Evolutionary conservation across 2,888 invertebrate species (phyloP).

Genomic region (Drosophila pseudotalamancana): DNA sequence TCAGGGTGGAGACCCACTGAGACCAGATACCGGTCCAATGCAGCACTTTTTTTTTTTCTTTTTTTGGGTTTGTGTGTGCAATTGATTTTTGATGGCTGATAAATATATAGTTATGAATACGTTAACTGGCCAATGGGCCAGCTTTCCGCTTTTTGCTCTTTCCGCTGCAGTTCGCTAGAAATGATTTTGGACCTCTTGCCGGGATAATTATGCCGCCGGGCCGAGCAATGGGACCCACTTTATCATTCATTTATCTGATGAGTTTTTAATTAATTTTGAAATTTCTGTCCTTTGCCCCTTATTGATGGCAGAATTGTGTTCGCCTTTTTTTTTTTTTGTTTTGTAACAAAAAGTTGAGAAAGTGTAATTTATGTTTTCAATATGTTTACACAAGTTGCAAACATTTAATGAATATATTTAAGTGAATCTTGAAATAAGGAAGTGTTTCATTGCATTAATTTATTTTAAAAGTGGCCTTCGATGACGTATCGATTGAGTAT

Average conservation of each 20-base stretch:
- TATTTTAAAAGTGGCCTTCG: no score
- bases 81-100: constrained; percentile 77
- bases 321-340: no score
- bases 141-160: not conserved
- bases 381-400: no score
- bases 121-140: constrained; percentile 52
- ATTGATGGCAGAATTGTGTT: constrained; percentile 15
- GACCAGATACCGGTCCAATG: constrained; percentile 47
- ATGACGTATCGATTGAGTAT: no score
- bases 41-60: constrained; percentile 17
- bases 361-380: no score
- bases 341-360: no score
- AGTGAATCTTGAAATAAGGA: no score
- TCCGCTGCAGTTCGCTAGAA: constrained; percentile 41
- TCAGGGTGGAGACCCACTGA: constrained; percentile 7
- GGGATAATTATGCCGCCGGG: constrained; percentile 45
- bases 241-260: constrained; percentile 66
- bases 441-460: no score
- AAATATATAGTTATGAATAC: constrained; percentile 78
- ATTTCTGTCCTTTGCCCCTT: constrained; percentile 8
- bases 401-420: no score
- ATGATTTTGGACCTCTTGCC: constrained; percentile 38
- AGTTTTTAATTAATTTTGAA: constrained; percentile 74
- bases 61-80: constrained; percentile 52
- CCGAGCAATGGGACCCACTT: constrained; percentile 26